These are phyloP conservation scores for Drosophila parvula DNA, from an alignment of 1,140 invertebrate genomes.

Conservation along the genomic window DNA sequence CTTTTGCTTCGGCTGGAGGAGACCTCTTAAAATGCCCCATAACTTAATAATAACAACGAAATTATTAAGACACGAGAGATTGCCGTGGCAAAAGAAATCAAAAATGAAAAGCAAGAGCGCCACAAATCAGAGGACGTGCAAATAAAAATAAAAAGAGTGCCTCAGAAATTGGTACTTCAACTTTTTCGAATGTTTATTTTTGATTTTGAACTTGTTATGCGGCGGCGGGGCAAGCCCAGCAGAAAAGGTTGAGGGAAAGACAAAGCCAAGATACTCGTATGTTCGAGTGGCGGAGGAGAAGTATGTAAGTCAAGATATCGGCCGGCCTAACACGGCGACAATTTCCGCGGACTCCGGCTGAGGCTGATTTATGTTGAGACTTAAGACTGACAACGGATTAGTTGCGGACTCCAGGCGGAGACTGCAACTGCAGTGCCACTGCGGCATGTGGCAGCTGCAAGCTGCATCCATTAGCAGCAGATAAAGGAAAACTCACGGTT, in stretches of 20 bases:
- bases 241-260: slow-evolving; percentile 15
- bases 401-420: slow-evolving; percentile 59
- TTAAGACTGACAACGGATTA: slow-evolving; percentile 75
- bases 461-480: slow-evolving; percentile 74
- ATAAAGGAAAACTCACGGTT: slow-evolving; percentile 61
- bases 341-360: slow-evolving; percentile 33
- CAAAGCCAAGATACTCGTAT: slow-evolving; percentile 18
- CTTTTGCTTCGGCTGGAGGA: slow-evolving; percentile 37
- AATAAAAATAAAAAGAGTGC: slow-evolving; percentile 28
- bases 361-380: slow-evolving; percentile 74
- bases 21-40: slow-evolving; percentile 58
- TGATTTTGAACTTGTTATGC: slow-evolving; percentile 65
- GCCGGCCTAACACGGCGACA: slow-evolving; percentile 33
- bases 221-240: slow-evolving; percentile 7
- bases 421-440: slow-evolving; percentile 21
- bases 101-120: slow-evolving; percentile 30
- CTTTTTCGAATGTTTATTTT: slow-evolving; percentile 60
- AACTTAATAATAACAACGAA: slow-evolving; percentile 61
- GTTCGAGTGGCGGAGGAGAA: slow-evolving; percentile 37
- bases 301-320: slow-evolving; percentile 47
- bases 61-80: slow-evolving; percentile 37
- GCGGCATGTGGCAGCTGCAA: slow-evolving; percentile 53
- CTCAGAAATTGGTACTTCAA: slow-evolving; percentile 70
- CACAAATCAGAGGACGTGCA: slow-evolving; percentile 32
- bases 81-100: slow-evolving; percentile 23